These are phyloP conservation scores for Zhuqinia jingwanae DNA, from an alignment of 2,888 invertebrate genomes.

Conservation along the genomic window DNA sequence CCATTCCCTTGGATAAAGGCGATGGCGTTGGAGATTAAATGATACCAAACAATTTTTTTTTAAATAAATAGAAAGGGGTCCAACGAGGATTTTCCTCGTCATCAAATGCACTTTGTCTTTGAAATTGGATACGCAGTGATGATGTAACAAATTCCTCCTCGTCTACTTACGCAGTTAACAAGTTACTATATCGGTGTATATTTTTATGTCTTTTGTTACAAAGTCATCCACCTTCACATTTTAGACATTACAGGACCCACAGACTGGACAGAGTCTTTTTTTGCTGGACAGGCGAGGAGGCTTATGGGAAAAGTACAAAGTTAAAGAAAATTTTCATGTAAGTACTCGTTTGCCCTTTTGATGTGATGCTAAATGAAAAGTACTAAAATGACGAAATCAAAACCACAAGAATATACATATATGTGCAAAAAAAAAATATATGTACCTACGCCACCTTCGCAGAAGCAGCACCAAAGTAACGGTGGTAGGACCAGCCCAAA, in stretches of 20 bases:
- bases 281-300: background rate
- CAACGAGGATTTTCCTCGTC: conserved; percentile 11
- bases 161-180: background rate
- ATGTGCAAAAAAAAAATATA: background rate
- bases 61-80: conserved; percentile 5
- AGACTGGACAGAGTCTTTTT: background rate
- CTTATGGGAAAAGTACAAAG: too few relatives aligned
- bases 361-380: too few relatives aligned
- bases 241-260: background rate
- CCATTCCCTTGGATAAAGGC: conserved; percentile 13
- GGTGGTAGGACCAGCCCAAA: conserved; percentile 1
- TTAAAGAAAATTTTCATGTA: too few relatives aligned
- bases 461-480: background rate
- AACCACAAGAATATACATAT: background rate
- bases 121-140: background rate
- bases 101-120: background rate
- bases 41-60: background rate
- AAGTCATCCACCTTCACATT: background rate
- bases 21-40: background rate
- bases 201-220: background rate
- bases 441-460: background rate
- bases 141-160: background rate
- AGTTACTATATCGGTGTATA: background rate
- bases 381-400: conserved; percentile 21
- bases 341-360: too few relatives aligned